These are phyloP conservation scores for Belonocnema kinseyi DNA, from an alignment of 1,140 invertebrate genomes.

Conservation along the genomic window DNA sequence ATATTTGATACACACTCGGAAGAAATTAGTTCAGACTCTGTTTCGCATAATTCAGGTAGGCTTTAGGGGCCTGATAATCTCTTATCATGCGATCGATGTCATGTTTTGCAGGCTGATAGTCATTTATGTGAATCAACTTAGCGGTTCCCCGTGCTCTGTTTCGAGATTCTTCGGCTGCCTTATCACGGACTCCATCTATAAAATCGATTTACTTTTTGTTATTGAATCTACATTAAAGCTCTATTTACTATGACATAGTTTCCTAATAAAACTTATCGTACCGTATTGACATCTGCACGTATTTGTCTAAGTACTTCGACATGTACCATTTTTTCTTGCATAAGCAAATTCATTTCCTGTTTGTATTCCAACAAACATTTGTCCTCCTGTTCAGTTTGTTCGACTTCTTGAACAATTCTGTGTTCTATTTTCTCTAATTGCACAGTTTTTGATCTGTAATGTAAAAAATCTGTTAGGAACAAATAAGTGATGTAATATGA, in stretches of 20 bases:
- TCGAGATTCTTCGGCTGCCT: slow-evolving; percentile 97
- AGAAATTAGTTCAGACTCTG: slow-evolving; percentile 91
- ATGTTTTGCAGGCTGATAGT: slow-evolving; percentile 93
- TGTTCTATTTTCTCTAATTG: slow-evolving; percentile 93
- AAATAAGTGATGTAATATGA: slow-evolving; percentile 51
- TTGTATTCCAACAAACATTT: slow-evolving; percentile 94
- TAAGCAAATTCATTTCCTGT: slow-evolving; percentile 95
- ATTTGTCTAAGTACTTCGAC: slow-evolving; percentile 98
- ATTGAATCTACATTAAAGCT: slow-evolving; percentile 17
- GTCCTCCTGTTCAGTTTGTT: slow-evolving; percentile 93
- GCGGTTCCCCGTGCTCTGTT: slow-evolving; percentile 90
- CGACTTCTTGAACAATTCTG: slow-evolving; percentile 92
- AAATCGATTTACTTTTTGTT: slow-evolving; percentile 34
- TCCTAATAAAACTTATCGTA: slow-evolving; percentile 65
- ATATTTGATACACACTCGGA: slow-evolving; percentile 83
- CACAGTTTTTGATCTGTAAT: slow-evolving; percentile 87
- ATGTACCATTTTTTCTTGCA: slow-evolving; percentile 99
- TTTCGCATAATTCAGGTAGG: slow-evolving; percentile 92
- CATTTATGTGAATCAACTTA: slow-evolving; percentile 91
- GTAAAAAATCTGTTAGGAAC: not conserved
- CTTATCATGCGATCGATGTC: slow-evolving; percentile 92
- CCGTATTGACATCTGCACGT: slow-evolving; percentile 97
- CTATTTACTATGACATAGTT: slow-evolving; percentile 25
- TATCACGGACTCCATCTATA: slow-evolving; percentile 96
- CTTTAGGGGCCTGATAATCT: slow-evolving; percentile 92